Conservation (phyloP, 2,113 vertebrate genomes). For the Stigmatopora nigra region DNA sequence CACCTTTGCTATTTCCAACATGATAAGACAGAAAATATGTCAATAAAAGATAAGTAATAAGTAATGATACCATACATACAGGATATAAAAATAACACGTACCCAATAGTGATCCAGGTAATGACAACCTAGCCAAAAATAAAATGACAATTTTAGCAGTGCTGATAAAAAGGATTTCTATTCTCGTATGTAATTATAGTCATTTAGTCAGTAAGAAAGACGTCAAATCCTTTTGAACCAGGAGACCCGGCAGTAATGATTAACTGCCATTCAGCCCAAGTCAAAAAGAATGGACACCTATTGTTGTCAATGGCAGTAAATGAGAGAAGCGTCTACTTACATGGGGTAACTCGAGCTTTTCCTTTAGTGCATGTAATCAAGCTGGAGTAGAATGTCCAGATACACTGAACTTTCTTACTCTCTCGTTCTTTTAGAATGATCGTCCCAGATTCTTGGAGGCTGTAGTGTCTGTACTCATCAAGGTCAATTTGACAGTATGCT, state of each 20-base stretch:
- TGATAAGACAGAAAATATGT: neutral
- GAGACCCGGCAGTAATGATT: neutral
- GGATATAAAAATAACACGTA: neutral
- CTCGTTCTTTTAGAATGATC: neutral
- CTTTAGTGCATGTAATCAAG: neutral
- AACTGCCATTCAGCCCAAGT: neutral
- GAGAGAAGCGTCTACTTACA: neutral
- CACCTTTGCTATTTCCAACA: neutral
- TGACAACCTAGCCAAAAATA: slow-evolving; percentile 1
- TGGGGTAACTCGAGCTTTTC: neutral
- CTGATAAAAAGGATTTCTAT: neutral
- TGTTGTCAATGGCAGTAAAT: no score
- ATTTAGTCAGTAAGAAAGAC: neutral
- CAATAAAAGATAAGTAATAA: neutral
- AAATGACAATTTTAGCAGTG: neutral
- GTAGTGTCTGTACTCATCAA: neutral
- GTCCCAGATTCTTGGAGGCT: neutral
- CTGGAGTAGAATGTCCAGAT: neutral
- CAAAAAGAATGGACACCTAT: neutral
- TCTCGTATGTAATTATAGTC: neutral
- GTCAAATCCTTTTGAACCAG: no score
- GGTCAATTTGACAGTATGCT: neutral
- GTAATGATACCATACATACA: neutral
- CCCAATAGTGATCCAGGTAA: neutral
- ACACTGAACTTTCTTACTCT: neutral